Evolutionary conservation across 2,888 invertebrate species (phyloP).

Genomic region (Tromatobia lineatoria): DNA sequence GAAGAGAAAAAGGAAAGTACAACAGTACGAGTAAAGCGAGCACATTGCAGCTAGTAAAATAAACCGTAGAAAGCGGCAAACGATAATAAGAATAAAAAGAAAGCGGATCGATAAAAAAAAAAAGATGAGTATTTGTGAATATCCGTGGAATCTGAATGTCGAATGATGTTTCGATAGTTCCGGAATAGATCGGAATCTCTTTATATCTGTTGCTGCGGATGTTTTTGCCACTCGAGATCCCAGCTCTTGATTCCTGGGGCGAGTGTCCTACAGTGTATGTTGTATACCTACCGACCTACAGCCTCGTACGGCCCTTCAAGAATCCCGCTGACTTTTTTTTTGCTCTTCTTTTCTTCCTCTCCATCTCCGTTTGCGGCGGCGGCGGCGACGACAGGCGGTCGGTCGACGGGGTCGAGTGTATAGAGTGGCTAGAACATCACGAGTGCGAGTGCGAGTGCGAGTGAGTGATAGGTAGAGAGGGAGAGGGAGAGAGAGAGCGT

Average conservation of each 20-base stretch:
- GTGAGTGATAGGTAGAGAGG: too few species aligned
- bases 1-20: too few species aligned
- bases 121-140: not conserved
- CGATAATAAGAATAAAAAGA: not conserved
- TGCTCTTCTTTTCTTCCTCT: constrained; percentile 51
- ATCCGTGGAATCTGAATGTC: not conserved
- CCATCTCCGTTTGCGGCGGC: constrained; percentile 67
- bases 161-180: constrained; percentile 39
- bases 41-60: too few species aligned
- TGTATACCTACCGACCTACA: not conserved
- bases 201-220: constrained; percentile 48
- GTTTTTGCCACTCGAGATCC: constrained; percentile 66
- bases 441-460: constrained; percentile 25
- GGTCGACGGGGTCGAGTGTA: constrained; percentile 76
- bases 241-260: constrained; percentile 67
- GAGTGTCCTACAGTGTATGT: constrained; percentile 10
- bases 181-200: constrained; percentile 48
- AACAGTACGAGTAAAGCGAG: too few species aligned
- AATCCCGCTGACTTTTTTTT: constrained; percentile 60
- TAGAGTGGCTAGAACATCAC: constrained; percentile 8
- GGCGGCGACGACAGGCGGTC: constrained; percentile 74
- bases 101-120: not conserved
- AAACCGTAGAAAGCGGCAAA: too few species aligned
- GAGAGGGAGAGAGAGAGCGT: too few species aligned
- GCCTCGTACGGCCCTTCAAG: constrained; percentile 27